Conservation (phyloP, 23 tunicate species). For the Ciona savignyi region DNA sequence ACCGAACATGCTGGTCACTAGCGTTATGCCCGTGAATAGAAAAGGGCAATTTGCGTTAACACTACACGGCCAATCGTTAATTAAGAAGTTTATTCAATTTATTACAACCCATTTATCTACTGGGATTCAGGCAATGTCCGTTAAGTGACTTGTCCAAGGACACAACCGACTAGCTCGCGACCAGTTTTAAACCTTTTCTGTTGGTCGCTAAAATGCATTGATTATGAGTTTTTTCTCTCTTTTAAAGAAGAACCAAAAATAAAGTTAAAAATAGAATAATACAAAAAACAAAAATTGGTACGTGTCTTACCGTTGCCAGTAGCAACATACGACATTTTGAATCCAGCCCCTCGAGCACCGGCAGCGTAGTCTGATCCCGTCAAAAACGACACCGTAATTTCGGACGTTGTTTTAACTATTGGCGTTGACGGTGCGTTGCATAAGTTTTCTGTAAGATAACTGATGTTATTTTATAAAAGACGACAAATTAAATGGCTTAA, state of each 20-base stretch:
- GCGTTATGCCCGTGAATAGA: too few species aligned
- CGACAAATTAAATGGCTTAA: background rate
- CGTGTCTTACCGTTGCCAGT: conserved; percentile 26
- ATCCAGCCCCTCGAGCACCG: conserved; percentile 44
- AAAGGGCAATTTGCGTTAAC: too few species aligned
- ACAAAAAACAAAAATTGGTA: too few species aligned
- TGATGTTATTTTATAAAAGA: too few species aligned
- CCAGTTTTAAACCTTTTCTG: background rate
- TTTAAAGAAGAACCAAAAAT: too few species aligned
- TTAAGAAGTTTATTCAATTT: too few species aligned
- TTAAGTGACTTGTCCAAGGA: background rate
- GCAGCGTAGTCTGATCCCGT: conserved; percentile 19
- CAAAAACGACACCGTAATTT: conserved; percentile 38
- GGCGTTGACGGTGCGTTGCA: conserved; percentile 37
- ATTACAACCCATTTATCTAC: too few species aligned
- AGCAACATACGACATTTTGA: conserved; percentile 27
- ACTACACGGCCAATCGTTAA: too few species aligned
- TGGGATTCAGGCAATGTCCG: background rate
- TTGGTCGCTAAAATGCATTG: too few species aligned
- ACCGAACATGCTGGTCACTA: too few species aligned
- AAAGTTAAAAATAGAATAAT: too few species aligned
- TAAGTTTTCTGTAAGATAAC: conserved; percentile 17
- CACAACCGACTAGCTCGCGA: background rate
- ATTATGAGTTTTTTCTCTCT: too few species aligned
- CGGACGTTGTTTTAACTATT: conserved; percentile 4